Base-by-base conservation (phyloP, 2,113 vertebrate species). In the Petrocephalus zakoni region DNA sequence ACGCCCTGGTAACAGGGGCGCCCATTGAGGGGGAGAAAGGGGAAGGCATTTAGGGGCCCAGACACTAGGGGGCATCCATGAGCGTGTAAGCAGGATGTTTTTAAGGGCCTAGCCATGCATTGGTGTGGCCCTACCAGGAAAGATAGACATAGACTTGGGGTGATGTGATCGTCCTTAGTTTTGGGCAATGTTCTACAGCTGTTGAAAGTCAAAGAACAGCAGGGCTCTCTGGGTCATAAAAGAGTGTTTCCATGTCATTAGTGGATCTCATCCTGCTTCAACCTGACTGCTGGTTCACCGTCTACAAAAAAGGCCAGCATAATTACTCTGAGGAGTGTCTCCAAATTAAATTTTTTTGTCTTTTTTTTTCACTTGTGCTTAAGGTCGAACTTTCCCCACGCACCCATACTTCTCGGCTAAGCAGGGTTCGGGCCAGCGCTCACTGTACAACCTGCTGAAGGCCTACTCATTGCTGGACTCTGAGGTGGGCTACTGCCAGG, bases 401-500 rank as follows among this genome's bases (percentile, higher is more conserved):
- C 97, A 99, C 90, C 97, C 97, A 86, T 99, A 99, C 92, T 99
- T 99, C 95, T 98, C 98, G 46, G 93, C 97, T 0, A 98, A 99
- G 91, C 94, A 99, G 61, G 98, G 98, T 0, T 96, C 97, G 2
- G 98, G 98, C 2, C 98, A 99, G 90, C 95, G 99, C 1, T 99
- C 98, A 0, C 97, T 99, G 29, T 99, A 99, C 91, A 99, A 99
- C 92, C 96, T 99, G 51, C 95, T 99, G 90, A 99, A 99, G 94
- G 98, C 98, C 0, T 99, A 99, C 88, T 99, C 98, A 90, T 94
- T 99, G 94, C 95, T 99, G 96, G 98, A 99, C 95, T 97, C 97
- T 89, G 98, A 99, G 95, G 98, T 99, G 81, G 98, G 98, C 89
- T 99, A 99, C 93, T 99, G 98, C 92, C 98, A 99, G 92, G 98